Percentiles rank a stretch among this genome's conserved stretches.
These are phyloP conservation scores for Gastrophysa polygoni DNA, from an alignment of 2,888 invertebrate genomes.

Conservation along the genomic window DNA sequence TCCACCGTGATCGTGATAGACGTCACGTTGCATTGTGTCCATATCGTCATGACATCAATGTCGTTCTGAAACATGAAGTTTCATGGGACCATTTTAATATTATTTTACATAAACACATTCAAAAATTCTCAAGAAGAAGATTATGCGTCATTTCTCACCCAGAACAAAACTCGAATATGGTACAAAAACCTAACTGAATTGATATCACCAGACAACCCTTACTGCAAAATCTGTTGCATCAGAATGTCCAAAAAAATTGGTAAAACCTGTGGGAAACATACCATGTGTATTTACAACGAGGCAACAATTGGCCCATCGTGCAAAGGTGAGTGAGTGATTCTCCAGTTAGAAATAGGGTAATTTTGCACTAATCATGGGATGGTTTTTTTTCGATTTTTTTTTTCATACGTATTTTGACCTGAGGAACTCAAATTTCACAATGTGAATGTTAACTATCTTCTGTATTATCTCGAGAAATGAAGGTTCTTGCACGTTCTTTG, in stretches of 20 bases:
- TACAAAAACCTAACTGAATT: conserved; percentile 26
- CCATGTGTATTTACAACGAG: conserved; percentile 45
- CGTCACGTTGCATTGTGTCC: too few relatives aligned
- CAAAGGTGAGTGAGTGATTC: too few relatives aligned
- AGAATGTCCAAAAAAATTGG: conserved; percentile 42
- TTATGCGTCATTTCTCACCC: conserved; percentile 18
- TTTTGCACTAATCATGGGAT: too few relatives aligned
- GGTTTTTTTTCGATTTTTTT: too few relatives aligned
- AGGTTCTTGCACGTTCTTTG: too few relatives aligned
- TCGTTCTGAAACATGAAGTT: conserved; percentile 2
- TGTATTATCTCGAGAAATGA: too few relatives aligned
- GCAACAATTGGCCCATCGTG: conserved; percentile 39
- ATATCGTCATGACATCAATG: too few relatives aligned
- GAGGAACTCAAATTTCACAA: too few relatives aligned
- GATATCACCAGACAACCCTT: conserved; percentile 36
- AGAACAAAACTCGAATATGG: conserved; percentile 28
- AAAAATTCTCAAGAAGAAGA: background rate
- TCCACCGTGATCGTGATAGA: too few relatives aligned
- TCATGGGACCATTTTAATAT: background rate
- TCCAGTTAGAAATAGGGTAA: too few relatives aligned
- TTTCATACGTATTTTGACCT: too few relatives aligned
- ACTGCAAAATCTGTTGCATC: conserved; percentile 49
- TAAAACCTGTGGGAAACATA: conserved; percentile 50
- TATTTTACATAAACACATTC: background rate
- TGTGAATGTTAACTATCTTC: too few relatives aligned